phyloP scores from a whole-genome alignment of 1,140 invertebrate genomes.

The Drosophila gunungcola region DNA sequence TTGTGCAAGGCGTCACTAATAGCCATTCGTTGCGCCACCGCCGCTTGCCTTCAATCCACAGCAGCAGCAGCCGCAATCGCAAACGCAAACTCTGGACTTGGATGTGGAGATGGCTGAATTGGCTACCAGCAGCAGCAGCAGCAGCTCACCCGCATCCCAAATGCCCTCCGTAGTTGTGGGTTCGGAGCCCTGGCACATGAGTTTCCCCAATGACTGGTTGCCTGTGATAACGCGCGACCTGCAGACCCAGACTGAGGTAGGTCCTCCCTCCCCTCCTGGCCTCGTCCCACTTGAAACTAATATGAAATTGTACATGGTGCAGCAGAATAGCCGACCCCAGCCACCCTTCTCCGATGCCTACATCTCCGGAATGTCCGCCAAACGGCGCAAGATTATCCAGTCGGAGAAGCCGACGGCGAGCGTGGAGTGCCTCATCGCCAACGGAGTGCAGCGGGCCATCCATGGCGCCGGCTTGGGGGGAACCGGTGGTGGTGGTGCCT shows the following conservation, averaged over 20 bases:
- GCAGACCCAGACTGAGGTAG: conserved; percentile 87
- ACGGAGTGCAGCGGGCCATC: conserved; percentile 86
- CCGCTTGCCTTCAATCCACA: conserved; percentile 39
- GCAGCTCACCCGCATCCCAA: conserved; percentile 29
- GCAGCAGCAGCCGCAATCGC: conserved; percentile 18
- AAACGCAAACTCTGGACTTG: conserved; percentile 42
- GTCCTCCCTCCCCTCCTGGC: not conserved
- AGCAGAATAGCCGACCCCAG: conserved; percentile 43
- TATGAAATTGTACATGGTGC: not conserved
- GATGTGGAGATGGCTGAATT: conserved; percentile 76
- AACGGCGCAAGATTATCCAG: conserved; percentile 90
- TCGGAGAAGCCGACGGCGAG: conserved; percentile 84
- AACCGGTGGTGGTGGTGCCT: conserved; percentile 79
- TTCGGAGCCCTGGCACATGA: conserved; percentile 87
- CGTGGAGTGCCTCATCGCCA: conserved; percentile 83
- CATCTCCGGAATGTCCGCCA: conserved; percentile 91
- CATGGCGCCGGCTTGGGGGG: conserved; percentile 84
- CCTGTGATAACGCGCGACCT: conserved; percentile 91
- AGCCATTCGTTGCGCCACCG: conserved; percentile 56
- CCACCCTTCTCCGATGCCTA: conserved; percentile 92
- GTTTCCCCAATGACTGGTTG: conserved; percentile 90
- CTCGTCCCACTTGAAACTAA: not conserved
- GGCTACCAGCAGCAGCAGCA: conserved; percentile 33
- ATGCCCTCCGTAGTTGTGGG: conserved; percentile 86
- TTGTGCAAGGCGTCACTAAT: conserved; percentile 23